Base-by-base conservation (phyloP, 2,113 vertebrate genomes). In the Australoheros scitulus region DNA sequence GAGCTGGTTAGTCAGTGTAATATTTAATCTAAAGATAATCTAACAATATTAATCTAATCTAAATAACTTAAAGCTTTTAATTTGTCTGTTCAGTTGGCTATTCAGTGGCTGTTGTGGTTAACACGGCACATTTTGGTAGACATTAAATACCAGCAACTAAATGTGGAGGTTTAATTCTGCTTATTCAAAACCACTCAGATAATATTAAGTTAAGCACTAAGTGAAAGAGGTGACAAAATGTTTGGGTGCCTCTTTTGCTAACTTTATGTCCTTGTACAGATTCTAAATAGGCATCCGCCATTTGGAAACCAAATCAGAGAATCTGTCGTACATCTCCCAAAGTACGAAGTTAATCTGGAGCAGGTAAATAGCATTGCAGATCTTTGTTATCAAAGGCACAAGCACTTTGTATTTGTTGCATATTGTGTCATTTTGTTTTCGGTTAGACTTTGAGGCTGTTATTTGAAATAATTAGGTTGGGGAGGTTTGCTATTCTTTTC, bases 271-370 rank as follows among this genome's bases (percentile, higher is more conserved):
- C 86, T 77, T 94, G 87, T 95, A 58, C 93, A 99, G 98, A 97
- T 99, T 95, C 93, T 99, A 87, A 99, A 97, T 93, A 97, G 98
- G 87, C 97, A 99, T 83, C 98, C 98, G 52, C 98, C 97, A 34
- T 99, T 99, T 96, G 98, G 98, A 91, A 99, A 97, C 90, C 98
- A 98, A 90, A 98, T 99, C 92, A 98, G 96, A 96, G 98, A 99
- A 77, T 95, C 96, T 85, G 96, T 98, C 87, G 88, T 94, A 41
- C 93, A 96, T 88, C 97, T 99, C 82, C 98, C 98, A 13, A 98
- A 97, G 93, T 99, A 99, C 61, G 96, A 97, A 90, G 90, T 99
- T 79, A 91, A 89, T 72, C 68, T 98, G 85, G 95, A 98, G 77
- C 97, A 98, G 97, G 97, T 96, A 85, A 88, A 83, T 18, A 0